Percentiles rank a stretch among this genome's conserved stretches.
Evolutionary conservation across 2,113 vertebrate species (phyloP).

Genomic region (Pipa parva): DNA sequence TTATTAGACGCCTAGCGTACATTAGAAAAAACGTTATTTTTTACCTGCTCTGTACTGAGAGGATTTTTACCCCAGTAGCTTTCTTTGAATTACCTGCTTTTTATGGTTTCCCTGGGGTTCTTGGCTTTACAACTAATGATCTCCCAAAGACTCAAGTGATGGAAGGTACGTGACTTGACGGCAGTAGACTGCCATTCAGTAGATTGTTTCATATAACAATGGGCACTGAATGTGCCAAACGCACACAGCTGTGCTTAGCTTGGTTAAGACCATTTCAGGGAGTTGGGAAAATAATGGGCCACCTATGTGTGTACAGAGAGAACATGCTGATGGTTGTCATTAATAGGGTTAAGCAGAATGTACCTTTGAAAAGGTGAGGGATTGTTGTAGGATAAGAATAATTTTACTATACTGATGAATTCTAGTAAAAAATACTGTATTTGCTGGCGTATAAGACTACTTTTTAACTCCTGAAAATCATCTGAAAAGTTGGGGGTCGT

Average conservation of each 20-base stretch:
- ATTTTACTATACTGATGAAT: background rate
- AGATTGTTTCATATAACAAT: slow-evolving; percentile 27
- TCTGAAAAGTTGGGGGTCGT: too few relatives aligned
- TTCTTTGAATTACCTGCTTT: slow-evolving; percentile 14
- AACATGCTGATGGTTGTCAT: slow-evolving; percentile 13
- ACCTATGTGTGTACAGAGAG: slow-evolving; percentile 18
- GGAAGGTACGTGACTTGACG: slow-evolving; percentile 25
- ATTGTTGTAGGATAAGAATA: background rate
- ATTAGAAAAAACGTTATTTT: slow-evolving; percentile 23
- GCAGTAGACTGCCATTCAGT: slow-evolving; percentile 13
- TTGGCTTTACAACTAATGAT: slow-evolving; percentile 13
- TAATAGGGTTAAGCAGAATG: slow-evolving; percentile 10
- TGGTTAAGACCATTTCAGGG: slow-evolving; percentile 1
- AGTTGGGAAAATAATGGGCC: slow-evolving; percentile 18
- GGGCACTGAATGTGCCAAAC: slow-evolving; percentile 28
- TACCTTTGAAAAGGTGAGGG: background rate
- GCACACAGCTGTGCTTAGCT: slow-evolving; percentile 8
- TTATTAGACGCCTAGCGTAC: too few relatives aligned
- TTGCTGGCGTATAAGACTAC: too few relatives aligned
- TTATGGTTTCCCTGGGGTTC: slow-evolving; percentile 17
- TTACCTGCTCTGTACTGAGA: background rate
- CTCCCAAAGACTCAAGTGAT: slow-evolving; percentile 9
- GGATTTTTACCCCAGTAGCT: background rate
- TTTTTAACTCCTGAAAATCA: too few relatives aligned
- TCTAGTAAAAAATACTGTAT: too few relatives aligned